Evolutionary conservation across 1,140 invertebrate species (phyloP), one percentile per base, ranked within the genome.

Genomic region (Lordiphosa collinella): DNA sequence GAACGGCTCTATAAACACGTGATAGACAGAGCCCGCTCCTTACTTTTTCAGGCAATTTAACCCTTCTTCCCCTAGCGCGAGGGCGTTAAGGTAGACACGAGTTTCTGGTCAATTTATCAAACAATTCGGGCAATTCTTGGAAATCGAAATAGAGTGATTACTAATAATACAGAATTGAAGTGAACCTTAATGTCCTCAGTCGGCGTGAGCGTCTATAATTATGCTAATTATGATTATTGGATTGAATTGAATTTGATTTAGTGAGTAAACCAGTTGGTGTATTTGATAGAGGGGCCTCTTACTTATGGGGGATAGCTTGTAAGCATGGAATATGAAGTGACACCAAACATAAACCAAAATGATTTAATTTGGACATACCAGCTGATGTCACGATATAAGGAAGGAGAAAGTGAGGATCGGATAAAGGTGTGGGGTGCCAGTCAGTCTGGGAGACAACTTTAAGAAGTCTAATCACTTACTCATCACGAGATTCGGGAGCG

Each of bases 101-200:
- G 78, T 78, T 84, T 62, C 75, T 62, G 68, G 63, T 84, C 78
- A 78, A 84, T 84, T 84, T 84, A 84, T 84, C 78, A 84, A 84
- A 84, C 49, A 59, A 66, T 70, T 53, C 60, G 57, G 44, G 37
- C 56, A 51, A 52, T 84, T 78, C 79, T 16, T 65, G 60, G 78
- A 84, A 84, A 59, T 55, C 40, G 40, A 80, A 76, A 80, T 84
- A 72, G 55, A 80, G 71, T 50, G 62, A 80, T 80, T 66, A 71
- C 56, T 40, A 59, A 53, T 12, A 37, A 32, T 31, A 22, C 37
- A 50, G 41, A 34, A 46, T 47, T 52, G 36, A 36, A n/a, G 13
- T 9, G 22, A 59, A 38, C 12, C 40, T 56, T 50, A 29, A 35
- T 59, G 59, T 34, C 57, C 38, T 35, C 35, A 8, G 37, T 64